Conservation (phyloP, 2,797 vertebrate species). For the Epinephelus awoara region DNA sequence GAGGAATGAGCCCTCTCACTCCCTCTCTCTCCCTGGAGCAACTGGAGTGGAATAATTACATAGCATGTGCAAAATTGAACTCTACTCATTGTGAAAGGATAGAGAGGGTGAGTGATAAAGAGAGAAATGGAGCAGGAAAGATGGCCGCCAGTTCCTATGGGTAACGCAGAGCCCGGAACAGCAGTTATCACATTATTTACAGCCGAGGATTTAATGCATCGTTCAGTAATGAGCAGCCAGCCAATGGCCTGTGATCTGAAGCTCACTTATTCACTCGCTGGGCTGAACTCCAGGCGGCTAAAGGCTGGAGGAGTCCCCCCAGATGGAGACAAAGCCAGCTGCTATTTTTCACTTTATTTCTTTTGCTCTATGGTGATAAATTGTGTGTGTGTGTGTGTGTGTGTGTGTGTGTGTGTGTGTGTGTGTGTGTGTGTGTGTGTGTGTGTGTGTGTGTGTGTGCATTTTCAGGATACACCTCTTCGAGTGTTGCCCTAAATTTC, state of each 20-base stretch:
- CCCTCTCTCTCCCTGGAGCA: slow-evolving; percentile 28
- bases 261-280: slow-evolving; percentile 55
- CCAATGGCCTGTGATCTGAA: slow-evolving; percentile 60
- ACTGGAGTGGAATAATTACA: slow-evolving; percentile 61
- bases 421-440: not conserved
- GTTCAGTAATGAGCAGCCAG: slow-evolving; percentile 63
- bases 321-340: slow-evolving; percentile 34
- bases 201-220: slow-evolving; percentile 58
- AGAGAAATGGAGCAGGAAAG: slow-evolving; percentile 27
- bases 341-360: slow-evolving; percentile 12
- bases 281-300: slow-evolving; percentile 46
- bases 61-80: slow-evolving; percentile 46
- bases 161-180: slow-evolving; percentile 42
- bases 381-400: not conserved
- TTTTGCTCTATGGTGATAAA: not conserved
- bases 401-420: no score
- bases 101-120: slow-evolving; percentile 12
- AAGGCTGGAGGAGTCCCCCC: slow-evolving; percentile 22
- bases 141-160: slow-evolving; percentile 42
- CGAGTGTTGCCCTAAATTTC: not conserved
- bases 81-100: slow-evolving; percentile 21
- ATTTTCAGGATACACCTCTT: not conserved
- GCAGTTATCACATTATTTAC: slow-evolving; percentile 70
- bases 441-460: not conserved
- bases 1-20: slow-evolving; percentile 53